Evolutionary conservation across 2,113 vertebrate species (phyloP), one percentile per base, ranked within the genome.

Genomic region (Sceloporus undulatus): DNA sequence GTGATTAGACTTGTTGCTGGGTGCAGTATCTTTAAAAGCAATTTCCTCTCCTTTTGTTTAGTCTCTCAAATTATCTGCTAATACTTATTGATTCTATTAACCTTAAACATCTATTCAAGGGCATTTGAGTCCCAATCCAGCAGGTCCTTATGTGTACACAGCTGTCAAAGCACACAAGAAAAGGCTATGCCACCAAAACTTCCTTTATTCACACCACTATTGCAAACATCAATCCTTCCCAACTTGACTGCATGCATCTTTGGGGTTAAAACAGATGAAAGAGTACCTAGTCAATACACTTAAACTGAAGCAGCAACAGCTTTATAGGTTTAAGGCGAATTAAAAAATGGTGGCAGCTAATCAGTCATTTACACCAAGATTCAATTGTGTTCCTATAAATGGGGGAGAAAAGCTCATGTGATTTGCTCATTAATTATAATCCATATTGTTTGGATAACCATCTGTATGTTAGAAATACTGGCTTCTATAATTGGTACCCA

Each of bases 1-100:
- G 25, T 81, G 56, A 87, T 76, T 66, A 52, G 23, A 85, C 59
- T 66, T 68, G 42, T 78, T 18, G 29, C 1, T 86, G 8, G 2
- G 89, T 87, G 18, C 2, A 65, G 11, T 18, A 65, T 82, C 48
- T 85, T 16, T 80, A 81, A 73, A 2, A 68, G 27, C 80, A 81
- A 85, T 19, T 88, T 5, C 27, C 52, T 87, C 87, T 90, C 65
- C 5, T 56, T 93, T 90, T 82, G 0, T 85, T 80, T 89, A 29
- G 56, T 11, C 79, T 34, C 9, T 83, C 14, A 11, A 9, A 59
- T 80, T 88, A 87, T 91, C 29, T 84, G 1, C 56, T 70, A 75
- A 27, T 52, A 82, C n/a, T 10, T 54, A 11, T 0, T 81, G 62
- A 76, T 34, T 88, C 88, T 82, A 73, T 68, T 87, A 88, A 83